Conservation (phyloP, 2,797 vertebrate genomes). For the Dicrostonyx torquatus region DNA sequence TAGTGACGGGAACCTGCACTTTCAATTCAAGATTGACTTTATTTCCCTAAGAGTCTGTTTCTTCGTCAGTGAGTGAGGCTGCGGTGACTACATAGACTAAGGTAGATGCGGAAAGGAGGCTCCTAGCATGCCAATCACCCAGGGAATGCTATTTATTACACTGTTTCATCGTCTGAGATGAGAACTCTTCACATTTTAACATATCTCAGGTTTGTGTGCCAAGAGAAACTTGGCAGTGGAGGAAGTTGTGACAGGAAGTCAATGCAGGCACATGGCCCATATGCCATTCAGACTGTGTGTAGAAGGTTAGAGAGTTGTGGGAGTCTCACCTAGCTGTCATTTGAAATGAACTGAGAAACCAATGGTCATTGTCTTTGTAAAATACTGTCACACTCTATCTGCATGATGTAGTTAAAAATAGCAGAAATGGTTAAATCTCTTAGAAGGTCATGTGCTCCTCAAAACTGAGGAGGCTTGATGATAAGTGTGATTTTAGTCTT, state of each 20-base stretch:
- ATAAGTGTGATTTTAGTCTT: not conserved
- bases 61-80: slow-evolving; percentile 24
- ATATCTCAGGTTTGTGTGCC: slow-evolving; percentile 71
- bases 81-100: not conserved
- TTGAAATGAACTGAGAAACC: slow-evolving; percentile 63
- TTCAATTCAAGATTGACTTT: slow-evolving; percentile 20
- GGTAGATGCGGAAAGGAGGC: slow-evolving; percentile 13
- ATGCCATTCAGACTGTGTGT: slow-evolving; percentile 63
- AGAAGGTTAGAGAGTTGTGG: slow-evolving; percentile 71
- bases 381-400: not conserved
- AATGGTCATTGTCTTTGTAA: slow-evolving; percentile 54
- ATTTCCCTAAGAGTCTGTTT: not conserved
- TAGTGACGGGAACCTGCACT: not conserved
- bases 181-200: slow-evolving; percentile 76
- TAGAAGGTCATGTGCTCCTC: not conserved
- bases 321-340: slow-evolving; percentile 70
- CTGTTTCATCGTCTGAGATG: slow-evolving; percentile 51
- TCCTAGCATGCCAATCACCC: not conserved
- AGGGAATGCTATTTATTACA: slow-evolving; percentile 71
- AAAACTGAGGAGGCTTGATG: not conserved
- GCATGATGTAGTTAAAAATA: not conserved
- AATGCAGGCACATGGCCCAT: slow-evolving; percentile 70
- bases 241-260: slow-evolving; percentile 74
- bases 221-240: slow-evolving; percentile 75
- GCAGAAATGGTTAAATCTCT: slow-evolving; percentile 23